A percentile compares a stretch with the other conserved stretches of the same genome.
Evolutionary conservation across 2,888 invertebrate species (phyloP).

Genomic region (Cyclophora albipunctata): DNA sequence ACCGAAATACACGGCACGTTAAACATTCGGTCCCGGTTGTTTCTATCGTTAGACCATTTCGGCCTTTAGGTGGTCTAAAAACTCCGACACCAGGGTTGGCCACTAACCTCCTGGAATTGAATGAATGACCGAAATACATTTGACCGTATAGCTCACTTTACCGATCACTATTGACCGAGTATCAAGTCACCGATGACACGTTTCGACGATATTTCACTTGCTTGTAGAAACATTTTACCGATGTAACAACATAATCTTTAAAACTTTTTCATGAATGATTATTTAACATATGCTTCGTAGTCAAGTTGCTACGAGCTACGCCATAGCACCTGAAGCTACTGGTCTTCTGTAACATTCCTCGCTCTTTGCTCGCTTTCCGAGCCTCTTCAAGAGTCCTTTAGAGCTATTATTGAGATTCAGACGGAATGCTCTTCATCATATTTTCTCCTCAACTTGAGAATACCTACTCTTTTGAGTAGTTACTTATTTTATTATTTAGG

Average conservation of each 20-base stretch:
- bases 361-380: constrained; percentile 39
- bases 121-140: too few relatives aligned
- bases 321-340: not conserved
- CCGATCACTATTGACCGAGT: too few relatives aligned
- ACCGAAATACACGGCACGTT: too few relatives aligned
- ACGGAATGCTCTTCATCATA: constrained; percentile 58
- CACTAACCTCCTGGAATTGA: too few relatives aligned
- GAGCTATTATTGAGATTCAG: constrained; percentile 68
- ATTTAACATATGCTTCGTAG: not conserved
- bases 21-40: too few relatives aligned
- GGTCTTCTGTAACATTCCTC: constrained; percentile 16
- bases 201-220: not conserved
- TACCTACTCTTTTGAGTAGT: not conserved
- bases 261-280: too few relatives aligned
- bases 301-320: constrained; percentile 2
- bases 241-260: not conserved
- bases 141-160: too few relatives aligned
- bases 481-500: not conserved
- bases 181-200: not conserved
- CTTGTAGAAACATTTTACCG: not conserved
- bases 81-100: too few relatives aligned
- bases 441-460: constrained; percentile 22
- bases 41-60: too few relatives aligned
- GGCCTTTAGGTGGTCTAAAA: too few relatives aligned
- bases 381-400: constrained; percentile 50